phyloP scores from a whole-genome alignment of 2,113 vertebrate genomes.

The Nyctereutes procyonoides region DNA sequence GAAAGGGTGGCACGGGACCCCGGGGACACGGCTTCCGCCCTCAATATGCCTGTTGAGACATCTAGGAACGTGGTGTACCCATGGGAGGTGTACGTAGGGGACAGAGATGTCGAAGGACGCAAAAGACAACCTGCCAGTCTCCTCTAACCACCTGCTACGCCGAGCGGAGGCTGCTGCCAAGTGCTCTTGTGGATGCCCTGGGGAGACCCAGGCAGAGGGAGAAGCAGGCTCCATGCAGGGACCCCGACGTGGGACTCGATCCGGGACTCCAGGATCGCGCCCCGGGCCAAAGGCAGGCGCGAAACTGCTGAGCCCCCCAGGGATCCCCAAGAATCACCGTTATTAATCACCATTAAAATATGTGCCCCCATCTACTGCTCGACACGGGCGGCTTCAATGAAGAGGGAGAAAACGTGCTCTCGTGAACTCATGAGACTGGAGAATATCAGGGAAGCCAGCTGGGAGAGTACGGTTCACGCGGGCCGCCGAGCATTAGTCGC shows the following conservation, averaged over 20 bases:
- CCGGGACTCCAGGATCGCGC: too few species aligned
- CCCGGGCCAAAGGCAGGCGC: too few species aligned
- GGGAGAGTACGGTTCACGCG: neutral
- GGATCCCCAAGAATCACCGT: neutral
- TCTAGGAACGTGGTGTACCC: neutral
- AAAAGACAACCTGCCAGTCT: neutral
- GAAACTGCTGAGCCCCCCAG: fast-evolving
- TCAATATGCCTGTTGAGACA: neutral
- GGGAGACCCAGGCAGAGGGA: too few species aligned
- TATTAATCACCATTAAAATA: neutral
- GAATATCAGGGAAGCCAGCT: neutral
- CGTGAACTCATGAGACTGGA: neutral
- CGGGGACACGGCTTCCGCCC: neutral
- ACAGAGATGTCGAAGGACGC: neutral
- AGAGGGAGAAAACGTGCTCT: neutral
- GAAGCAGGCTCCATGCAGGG: too few species aligned
- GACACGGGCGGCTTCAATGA: neutral
- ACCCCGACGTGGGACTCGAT: too few species aligned
- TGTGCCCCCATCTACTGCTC: neutral
- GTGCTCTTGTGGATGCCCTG: neutral
- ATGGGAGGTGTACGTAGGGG: neutral
- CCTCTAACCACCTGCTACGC: neutral
- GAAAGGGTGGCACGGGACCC: neutral
- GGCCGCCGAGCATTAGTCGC: neutral
- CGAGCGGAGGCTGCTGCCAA: neutral